A percentile compares a stretch with the other conserved stretches of the same genome.
phyloP scores from a whole-genome alignment of 2,797 vertebrate species.

The Helarctos malayanus region DNA sequence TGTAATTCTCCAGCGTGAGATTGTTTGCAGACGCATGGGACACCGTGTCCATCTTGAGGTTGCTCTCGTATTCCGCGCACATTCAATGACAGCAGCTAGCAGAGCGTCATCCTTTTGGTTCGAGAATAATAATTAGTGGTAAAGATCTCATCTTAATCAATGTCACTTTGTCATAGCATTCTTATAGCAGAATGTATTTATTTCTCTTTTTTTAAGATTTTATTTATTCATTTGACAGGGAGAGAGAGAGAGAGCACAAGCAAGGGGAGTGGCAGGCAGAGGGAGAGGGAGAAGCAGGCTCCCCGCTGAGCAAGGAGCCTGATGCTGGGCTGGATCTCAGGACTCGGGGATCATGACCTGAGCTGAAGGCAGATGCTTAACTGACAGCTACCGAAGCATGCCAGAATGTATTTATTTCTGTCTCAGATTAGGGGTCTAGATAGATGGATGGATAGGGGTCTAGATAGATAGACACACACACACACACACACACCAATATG shows the following conservation, averaged over 20 bases:
- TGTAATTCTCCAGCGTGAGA: background rate
- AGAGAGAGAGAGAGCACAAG: no score
- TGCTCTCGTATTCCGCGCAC: background rate
- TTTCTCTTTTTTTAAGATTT: background rate
- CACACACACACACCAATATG: background rate
- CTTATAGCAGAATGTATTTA: background rate
- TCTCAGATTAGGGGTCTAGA: background rate
- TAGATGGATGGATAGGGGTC: background rate
- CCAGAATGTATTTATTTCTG: constrained; percentile 2
- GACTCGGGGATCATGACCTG: no score
- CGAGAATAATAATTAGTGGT: background rate
- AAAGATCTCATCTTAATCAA: background rate
- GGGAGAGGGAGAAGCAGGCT: no score
- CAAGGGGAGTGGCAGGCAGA: no score
- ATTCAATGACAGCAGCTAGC: background rate
- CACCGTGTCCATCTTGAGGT: background rate
- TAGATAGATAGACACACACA: background rate
- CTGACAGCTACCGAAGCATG: no score
- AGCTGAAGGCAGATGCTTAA: no score
- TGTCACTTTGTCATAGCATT: background rate
- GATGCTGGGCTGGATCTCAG: no score
- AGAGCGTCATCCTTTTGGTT: background rate
- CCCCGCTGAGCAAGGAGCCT: no score
- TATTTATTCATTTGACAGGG: no score
- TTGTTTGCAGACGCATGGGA: background rate